Evolutionary conservation across 2,888 invertebrate species (phyloP).

Genomic region (Belgica antarctica): DNA sequence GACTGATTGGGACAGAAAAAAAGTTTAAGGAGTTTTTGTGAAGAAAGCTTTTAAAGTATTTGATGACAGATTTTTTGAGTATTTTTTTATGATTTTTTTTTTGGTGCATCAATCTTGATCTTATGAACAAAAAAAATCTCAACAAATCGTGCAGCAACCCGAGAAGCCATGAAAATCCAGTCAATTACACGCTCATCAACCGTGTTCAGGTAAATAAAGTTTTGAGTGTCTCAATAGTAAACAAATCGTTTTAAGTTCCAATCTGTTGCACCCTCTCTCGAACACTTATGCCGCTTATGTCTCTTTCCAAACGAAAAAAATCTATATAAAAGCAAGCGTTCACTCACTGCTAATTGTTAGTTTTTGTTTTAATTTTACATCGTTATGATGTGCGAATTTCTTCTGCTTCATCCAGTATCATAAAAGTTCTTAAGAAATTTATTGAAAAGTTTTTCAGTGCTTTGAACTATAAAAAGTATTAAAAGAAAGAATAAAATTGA

Average conservation of each 20-base stretch:
- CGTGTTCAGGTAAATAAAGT: not conserved
- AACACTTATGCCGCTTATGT: not conserved
- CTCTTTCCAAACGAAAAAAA: not conserved
- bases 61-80: too few species aligned
- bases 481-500: not conserved
- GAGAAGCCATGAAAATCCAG: too few species aligned
- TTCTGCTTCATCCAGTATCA: not conserved
- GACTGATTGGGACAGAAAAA: too few species aligned
- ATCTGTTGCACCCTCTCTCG: not conserved
- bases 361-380: slow-evolving; percentile 37
- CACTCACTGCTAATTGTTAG: slow-evolving; percentile 34
- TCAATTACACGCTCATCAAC: not conserved
- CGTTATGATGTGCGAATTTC: slow-evolving; percentile 36
- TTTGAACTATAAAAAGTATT: too few species aligned
- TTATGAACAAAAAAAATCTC: too few species aligned
- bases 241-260: not conserved
- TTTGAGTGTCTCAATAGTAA: too few species aligned
- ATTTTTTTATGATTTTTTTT: too few species aligned
- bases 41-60: too few species aligned
- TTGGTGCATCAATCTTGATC: too few species aligned
- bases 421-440: not conserved
- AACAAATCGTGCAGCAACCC: too few species aligned
- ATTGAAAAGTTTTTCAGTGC: too few species aligned
- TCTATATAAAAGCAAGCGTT: slow-evolving; percentile 37
- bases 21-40: too few species aligned